Evolutionary conservation across 2,888 invertebrate species (phyloP).

Genomic region (Athalia circularis): DNA sequence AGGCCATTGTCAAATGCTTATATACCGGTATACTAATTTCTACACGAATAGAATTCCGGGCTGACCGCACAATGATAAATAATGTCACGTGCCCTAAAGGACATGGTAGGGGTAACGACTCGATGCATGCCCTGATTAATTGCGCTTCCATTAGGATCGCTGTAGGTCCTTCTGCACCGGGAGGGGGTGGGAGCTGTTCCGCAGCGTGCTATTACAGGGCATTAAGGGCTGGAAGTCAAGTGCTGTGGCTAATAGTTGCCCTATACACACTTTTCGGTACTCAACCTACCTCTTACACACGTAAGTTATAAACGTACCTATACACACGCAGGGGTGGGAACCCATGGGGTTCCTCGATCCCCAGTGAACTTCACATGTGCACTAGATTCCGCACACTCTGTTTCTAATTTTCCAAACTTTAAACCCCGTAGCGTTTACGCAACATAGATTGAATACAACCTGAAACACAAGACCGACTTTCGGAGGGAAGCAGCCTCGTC

Average conservation of each 20-base stretch:
- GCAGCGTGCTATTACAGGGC: conserved; percentile 65
- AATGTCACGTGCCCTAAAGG: conserved; percentile 55
- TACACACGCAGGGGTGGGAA: conserved; percentile 40
- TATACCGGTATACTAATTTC: too few relatives aligned
- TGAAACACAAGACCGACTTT: background rate
- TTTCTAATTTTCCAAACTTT: background rate
- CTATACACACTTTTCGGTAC: conserved; percentile 46
- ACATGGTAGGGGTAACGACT: conserved; percentile 55
- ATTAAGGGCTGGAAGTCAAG: conserved; percentile 70
- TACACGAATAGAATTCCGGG: background rate
- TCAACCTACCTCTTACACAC: conserved; percentile 10
- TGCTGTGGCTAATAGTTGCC: conserved; percentile 68
- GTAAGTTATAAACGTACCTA: conserved; percentile 64
- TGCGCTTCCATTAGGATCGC: conserved; percentile 62
- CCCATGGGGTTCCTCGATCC: conserved; percentile 62
- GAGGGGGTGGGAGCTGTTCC: conserved; percentile 50
- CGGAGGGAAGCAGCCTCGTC: background rate
- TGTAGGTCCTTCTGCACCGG: conserved; percentile 35
- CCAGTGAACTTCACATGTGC: conserved; percentile 62
- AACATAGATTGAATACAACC: background rate
- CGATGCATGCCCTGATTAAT: conserved; percentile 62
- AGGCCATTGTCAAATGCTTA: too few relatives aligned
- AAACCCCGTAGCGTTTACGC: too few relatives aligned
- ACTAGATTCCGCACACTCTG: background rate
- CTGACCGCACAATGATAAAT: conserved; percentile 48